Percentiles rank a stretch among this genome's conserved stretches.
Evolutionary conservation across 2,888 invertebrate genomes (phyloP).

Genomic region (Arenicola marina): DNA sequence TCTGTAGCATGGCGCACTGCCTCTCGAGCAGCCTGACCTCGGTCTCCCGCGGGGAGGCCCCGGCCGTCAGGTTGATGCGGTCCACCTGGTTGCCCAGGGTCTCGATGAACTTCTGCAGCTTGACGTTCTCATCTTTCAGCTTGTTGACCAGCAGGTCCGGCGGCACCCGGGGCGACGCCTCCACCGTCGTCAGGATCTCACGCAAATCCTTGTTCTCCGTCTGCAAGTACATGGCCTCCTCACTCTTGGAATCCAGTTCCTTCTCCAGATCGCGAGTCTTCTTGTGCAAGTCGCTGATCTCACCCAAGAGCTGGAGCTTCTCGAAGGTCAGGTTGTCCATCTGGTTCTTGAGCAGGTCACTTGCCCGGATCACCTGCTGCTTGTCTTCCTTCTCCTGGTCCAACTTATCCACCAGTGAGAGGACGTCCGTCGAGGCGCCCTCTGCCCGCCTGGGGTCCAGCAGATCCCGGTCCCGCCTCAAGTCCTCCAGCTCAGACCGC

Average conservation of each 20-base stretch:
- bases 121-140: conserved; percentile 2
- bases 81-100: background rate
- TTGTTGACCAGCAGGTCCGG: background rate
- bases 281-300: background rate
- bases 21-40: background rate
- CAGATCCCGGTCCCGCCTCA: no score
- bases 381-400: background rate
- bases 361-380: no score
- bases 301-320: background rate
- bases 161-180: background rate
- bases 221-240: conserved; percentile 1
- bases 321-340: background rate
- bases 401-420: background rate
- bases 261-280: background rate
- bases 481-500: no score
- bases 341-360: background rate
- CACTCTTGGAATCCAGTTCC: background rate
- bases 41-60: no score
- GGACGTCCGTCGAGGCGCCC: no score
- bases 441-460: no score
- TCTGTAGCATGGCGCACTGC: background rate
- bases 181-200: background rate
- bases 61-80: no score
- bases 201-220: background rate
- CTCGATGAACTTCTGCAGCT: conserved; percentile 1